Percentiles rank a stretch among this genome's conserved stretches.
These are phyloP conservation scores for Xanthia togata DNA, from an alignment of 2,888 invertebrate species.

Conservation along the genomic window DNA sequence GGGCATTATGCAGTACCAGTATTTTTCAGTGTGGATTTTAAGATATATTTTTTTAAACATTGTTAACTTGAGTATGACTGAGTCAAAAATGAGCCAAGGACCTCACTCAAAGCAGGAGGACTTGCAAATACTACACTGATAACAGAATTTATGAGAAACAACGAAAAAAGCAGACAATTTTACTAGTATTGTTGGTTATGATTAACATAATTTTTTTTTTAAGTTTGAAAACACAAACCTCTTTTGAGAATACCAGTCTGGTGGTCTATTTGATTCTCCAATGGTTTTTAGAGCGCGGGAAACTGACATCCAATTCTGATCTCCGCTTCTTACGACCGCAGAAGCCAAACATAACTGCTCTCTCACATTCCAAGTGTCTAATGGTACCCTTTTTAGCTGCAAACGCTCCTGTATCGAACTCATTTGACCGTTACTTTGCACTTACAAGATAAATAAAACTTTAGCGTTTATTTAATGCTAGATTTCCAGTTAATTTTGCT, in stretches of 20 bases:
- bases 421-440: slow-evolving; percentile 74
- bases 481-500: slow-evolving; percentile 3
- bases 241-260: slow-evolving; percentile 96
- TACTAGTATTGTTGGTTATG: slow-evolving; percentile 3
- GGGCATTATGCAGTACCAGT: not conserved
- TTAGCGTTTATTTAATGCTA: not conserved
- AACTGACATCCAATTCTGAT: slow-evolving; percentile 98
- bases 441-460: slow-evolving; percentile 6
- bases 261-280: slow-evolving; percentile 93
- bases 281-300: slow-evolving; percentile 94
- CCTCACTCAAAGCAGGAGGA: not conserved
- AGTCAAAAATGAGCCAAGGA: not conserved
- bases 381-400: slow-evolving; percentile 92
- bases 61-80: not conserved
- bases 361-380: slow-evolving; percentile 96
- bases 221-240: slow-evolving; percentile 72
- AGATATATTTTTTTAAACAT: not conserved
- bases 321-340: slow-evolving; percentile 95
- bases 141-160: not conserved
- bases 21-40: too few species aligned
- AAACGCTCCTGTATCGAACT: slow-evolving; percentile 86
- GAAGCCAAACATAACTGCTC: slow-evolving; percentile 97
- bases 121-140: not conserved
- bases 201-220: not conserved
- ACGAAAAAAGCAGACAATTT: not conserved